A percentile compares a stretch with the other conserved stretches of the same genome.
Evolutionary conservation across 92 coral and sea anemone species (phyloP).

Genomic region (Isaurus tuberculatus): DNA sequence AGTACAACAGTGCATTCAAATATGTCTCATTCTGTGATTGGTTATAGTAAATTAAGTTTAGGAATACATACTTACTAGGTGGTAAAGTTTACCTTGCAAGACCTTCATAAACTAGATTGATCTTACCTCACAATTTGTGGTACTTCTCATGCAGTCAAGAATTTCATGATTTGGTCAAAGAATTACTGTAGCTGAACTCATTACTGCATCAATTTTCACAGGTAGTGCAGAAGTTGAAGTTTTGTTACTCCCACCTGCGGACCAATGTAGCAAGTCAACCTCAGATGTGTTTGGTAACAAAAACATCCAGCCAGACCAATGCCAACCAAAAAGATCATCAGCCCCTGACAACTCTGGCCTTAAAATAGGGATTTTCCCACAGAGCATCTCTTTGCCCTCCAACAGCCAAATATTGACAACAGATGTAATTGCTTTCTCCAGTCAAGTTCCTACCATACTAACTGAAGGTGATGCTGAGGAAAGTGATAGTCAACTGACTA

Average conservation of each 20-base stretch:
- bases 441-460: conserved; percentile 91
- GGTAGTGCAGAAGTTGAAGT: conserved; percentile 9
- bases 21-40: no score
- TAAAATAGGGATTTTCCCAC: conserved; percentile 79
- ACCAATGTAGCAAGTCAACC: not conserved
- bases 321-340: conserved; percentile 4
- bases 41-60: no score
- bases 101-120: no score
- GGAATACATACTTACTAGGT: no score
- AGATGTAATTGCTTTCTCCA: conserved; percentile 75
- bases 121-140: not conserved
- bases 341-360: conserved; percentile 44
- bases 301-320: not conserved
- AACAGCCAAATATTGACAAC: conserved; percentile 68
- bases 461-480: conserved; percentile 97
- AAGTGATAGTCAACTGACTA: conserved; percentile 63
- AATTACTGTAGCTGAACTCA: not conserved
- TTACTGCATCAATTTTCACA: not conserved
- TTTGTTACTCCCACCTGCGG: not conserved
- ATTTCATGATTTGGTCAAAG: no score
- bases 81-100: no score
- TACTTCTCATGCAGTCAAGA: not conserved
- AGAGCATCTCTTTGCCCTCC: conserved; percentile 75
- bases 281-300: not conserved
- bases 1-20: no score